Conservation (phyloP, 2,888 invertebrate genomes). For the Eueremaeus valkanovi region DNA sequence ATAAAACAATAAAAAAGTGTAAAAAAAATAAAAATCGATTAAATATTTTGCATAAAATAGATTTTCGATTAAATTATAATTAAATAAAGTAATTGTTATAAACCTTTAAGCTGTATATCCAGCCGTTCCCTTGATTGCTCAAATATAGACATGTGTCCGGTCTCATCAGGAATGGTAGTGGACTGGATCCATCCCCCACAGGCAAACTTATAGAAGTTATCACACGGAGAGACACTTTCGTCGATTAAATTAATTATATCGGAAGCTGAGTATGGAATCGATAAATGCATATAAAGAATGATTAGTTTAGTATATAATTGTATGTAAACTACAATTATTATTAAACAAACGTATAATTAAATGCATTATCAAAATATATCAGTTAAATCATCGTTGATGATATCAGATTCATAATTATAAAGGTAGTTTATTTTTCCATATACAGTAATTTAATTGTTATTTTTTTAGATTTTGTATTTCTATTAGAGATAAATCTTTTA, state of each 20-base stretch:
- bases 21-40: neutral
- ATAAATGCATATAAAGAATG: too few relatives aligned
- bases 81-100: neutral
- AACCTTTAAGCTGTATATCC: constrained; percentile 38
- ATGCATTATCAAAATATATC: too few relatives aligned
- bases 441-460: too few relatives aligned
- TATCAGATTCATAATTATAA: too few relatives aligned
- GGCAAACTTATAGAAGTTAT: constrained; percentile 39
- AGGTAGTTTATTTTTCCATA: too few relatives aligned
- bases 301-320: too few relatives aligned
- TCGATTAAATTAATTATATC: constrained; percentile 40
- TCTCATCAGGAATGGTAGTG: constrained; percentile 40
- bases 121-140: constrained; percentile 39
- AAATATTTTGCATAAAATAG: neutral
- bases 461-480: too few relatives aligned
- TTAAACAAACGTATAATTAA: too few relatives aligned
- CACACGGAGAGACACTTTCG: constrained; percentile 35
- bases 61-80: neutral
- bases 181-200: constrained; percentile 39
- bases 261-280: constrained; percentile 20
- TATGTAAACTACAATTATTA: too few relatives aligned
- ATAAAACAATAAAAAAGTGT: neutral
- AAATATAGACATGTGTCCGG: constrained; percentile 39
- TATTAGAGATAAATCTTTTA: too few relatives aligned
- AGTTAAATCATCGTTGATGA: too few relatives aligned